Conservation (phyloP, 2,113 vertebrate species). For the Leucopternis melanops region DNA sequence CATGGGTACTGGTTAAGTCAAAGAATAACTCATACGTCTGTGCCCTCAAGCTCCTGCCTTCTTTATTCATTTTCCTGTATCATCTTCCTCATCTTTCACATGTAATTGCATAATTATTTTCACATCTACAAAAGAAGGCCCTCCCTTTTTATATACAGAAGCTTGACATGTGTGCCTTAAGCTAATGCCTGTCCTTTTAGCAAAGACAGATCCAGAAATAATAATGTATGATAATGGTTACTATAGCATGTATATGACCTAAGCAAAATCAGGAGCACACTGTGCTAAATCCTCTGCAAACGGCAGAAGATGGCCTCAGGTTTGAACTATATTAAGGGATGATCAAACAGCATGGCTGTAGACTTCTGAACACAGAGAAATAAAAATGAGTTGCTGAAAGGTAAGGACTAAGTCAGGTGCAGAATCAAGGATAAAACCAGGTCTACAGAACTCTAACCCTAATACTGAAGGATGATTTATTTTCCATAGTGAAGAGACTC, state of each 20-base stretch:
- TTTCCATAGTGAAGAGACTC: not conserved
- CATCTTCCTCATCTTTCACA: not conserved
- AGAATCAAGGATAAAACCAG: not conserved
- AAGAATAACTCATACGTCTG: not conserved
- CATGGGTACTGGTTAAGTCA: not conserved
- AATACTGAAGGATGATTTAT: not conserved
- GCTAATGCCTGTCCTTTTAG: not conserved
- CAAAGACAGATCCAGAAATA: not conserved
- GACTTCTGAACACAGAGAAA: not conserved
- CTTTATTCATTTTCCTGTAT: not conserved
- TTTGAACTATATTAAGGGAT: not conserved
- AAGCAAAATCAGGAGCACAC: not conserved
- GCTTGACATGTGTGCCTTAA: not conserved
- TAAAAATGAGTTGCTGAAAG: not conserved
- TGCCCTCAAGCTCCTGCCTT: not conserved
- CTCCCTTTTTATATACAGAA: not conserved
- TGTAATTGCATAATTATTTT: not conserved
- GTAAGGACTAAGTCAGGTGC: not conserved
- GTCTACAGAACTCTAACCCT: not conserved
- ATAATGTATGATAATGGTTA: not conserved
- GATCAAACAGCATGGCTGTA: not conserved
- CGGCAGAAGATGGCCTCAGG: not conserved
- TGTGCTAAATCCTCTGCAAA: not conserved
- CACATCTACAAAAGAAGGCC: not conserved
- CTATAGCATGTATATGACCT: not conserved